Evolutionary conservation across 2,113 vertebrate species (phyloP).

Genomic region (Mohoua ochrocephala): DNA sequence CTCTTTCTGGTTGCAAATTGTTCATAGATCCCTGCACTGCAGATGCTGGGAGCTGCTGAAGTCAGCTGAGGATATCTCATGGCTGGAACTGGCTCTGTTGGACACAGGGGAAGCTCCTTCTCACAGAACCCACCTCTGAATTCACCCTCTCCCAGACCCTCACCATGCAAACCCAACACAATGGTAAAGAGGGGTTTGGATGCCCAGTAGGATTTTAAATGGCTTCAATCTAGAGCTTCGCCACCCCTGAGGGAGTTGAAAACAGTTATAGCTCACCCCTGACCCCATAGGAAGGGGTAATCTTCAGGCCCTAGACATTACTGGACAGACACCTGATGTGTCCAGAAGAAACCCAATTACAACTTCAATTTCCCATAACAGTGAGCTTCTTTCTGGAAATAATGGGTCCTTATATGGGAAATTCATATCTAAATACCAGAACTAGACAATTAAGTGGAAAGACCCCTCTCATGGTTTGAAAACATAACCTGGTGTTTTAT

Average conservation of each 20-base stretch:
- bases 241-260: neutral
- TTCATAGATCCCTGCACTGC: neutral
- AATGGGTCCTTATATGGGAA: neutral
- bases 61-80: neutral
- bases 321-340: neutral
- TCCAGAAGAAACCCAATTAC: neutral
- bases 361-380: neutral
- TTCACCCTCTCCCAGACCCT: neutral
- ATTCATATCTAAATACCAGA: neutral
- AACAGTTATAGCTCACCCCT: neutral
- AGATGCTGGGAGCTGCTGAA: neutral
- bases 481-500: neutral
- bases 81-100: neutral
- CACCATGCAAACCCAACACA: neutral
- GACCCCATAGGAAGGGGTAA: rapidly evolving
- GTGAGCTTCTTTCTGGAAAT: neutral
- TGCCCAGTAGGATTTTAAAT: neutral
- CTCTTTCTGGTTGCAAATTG: neutral
- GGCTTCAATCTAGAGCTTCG: rapidly evolving
- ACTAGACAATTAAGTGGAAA: neutral
- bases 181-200: neutral
- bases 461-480: neutral
- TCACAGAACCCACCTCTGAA: neutral
- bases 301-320: neutral
- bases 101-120: neutral